Evolutionary conservation across 2,888 invertebrate species (phyloP), one percentile per base, ranked within the genome.

Genomic region (Hipparchia semele): DNA sequence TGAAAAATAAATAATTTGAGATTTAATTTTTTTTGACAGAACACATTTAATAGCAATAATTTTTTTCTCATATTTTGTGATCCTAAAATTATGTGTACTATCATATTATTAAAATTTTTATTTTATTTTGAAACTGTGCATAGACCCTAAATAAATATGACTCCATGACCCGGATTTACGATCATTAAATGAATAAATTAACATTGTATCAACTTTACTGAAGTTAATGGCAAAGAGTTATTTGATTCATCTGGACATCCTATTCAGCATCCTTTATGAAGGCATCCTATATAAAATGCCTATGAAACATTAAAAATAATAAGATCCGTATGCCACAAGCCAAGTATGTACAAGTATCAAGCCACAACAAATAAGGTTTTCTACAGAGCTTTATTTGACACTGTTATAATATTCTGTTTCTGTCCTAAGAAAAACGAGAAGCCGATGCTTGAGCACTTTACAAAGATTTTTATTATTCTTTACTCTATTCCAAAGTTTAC

Each of bases 201-300:
- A 61, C 60, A 68, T 70, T 60, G 13, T 7, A 49, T 51, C 59
- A 59, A 65, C 65, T 39, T 51, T 33, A 60, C 58, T 59, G 49
- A 66, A 56, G 69, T 49, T 68, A 69, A 74, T 69, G 64, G 74
- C 68, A 72, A 70, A 60, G 56, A 68, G 67, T 68, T 65, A 67
- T 66, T 73, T 71, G 65, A 73, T 75, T 74, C 51, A 76, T 71
- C 53, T 56, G 67, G 58, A 68, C 62, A 72, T 74, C 74, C 75
- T 70, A 64, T 62, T 75, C 75, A 70, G 68, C 70, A 75, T 75
- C 75, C 75, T 68, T 68, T 49, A 51, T 33, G 23, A 56, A 13
- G 45, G 45, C 56, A 46, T 53, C 54, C 51, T 39, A 7, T 62
- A 5, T 49, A 49, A 65, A 65, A 51, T 65, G 10, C 12, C 4